Base-by-base conservation (phyloP, 2,888 invertebrate genomes). In the Melipona bicolor region DNA sequence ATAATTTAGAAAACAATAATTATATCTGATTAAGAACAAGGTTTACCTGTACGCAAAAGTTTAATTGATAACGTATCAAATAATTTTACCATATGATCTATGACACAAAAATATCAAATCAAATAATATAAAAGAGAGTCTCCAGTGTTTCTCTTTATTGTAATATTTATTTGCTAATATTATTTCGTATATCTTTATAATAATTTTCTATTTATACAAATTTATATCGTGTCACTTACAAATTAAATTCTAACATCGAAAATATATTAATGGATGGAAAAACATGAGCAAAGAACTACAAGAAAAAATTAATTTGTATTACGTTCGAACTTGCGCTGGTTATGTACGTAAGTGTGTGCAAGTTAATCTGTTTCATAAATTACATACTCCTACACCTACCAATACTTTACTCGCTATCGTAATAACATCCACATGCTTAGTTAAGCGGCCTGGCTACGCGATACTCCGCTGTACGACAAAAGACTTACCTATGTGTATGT, bases 401-500 rank as follows among this genome's bases (percentile, higher is more conserved):
- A 71, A 82, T 21, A 54, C 74, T 65, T 32, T 32, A 19, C 32
- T 49, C 13, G 21, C 13, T 49, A 49, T 61, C n/a, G 67, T 67
- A 24, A 70, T 71, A 59, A n/a, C 52, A 75, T 71, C 61, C 71
- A 43, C 43, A 43, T 43, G 43, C 43, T 43, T 43, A 62, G 32
- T 24, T 27, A 50, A 62, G 4, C n/a, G 50, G 27, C 52, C 36
- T 56, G 24, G n/a, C 65, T 32, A 24, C 56, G 43, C 21, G n/a
- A 52, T 61, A 59, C 70, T 64, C 74, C 83, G 61, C 74, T 49
- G 49, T 75, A 69, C 43, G 24, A 62, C 13, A 11, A 19, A 15
- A 79, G 19, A 27, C 59, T 72, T 85, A 59, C 49, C 56, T 69
- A 96, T 97, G 91, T 65, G 96, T 97, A 91, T 32, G 96, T 97